phyloP scores from a whole-genome alignment of 2,113 vertebrate species.

The Barnardius zonarius region DNA sequence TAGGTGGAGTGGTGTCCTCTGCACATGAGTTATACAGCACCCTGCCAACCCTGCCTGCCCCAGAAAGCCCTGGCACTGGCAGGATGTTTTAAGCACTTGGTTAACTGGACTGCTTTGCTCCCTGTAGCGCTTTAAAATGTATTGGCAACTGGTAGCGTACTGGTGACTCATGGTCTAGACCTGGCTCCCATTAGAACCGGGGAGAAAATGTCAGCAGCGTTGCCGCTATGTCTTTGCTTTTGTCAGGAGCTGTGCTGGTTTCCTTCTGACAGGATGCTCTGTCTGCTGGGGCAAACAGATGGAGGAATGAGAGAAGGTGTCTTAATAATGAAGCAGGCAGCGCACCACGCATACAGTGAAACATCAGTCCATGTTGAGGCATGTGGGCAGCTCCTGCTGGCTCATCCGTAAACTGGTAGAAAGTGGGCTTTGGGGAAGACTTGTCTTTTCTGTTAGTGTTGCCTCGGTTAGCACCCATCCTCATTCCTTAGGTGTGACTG shows the following conservation, averaged over 20 bases:
- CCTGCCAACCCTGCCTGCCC: background rate
- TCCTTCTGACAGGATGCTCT: background rate
- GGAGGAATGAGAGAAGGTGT: background rate
- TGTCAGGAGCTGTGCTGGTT: background rate
- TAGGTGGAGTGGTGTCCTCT: background rate
- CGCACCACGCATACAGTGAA: rapidly evolving
- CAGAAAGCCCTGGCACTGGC: background rate
- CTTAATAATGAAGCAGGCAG: background rate
- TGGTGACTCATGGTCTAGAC: background rate
- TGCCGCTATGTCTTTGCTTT: background rate
- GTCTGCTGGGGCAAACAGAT: background rate
- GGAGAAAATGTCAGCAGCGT: background rate
- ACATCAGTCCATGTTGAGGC: background rate
- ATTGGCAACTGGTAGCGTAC: background rate
- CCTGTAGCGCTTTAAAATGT: rapidly evolving
- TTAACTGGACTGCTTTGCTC: background rate
- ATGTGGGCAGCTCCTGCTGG: background rate
- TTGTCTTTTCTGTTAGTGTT: background rate
- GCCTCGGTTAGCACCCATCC: background rate
- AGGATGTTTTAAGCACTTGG: background rate
- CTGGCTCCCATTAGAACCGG: background rate
- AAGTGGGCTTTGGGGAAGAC: background rate
- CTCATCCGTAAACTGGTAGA: background rate
- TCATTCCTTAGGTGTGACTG: background rate
- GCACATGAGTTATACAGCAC: background rate